Percentiles rank a stretch among this genome's conserved stretches.
Conservation (phyloP, 1,140 invertebrate species). For the Drosophila navojoa region DNA sequence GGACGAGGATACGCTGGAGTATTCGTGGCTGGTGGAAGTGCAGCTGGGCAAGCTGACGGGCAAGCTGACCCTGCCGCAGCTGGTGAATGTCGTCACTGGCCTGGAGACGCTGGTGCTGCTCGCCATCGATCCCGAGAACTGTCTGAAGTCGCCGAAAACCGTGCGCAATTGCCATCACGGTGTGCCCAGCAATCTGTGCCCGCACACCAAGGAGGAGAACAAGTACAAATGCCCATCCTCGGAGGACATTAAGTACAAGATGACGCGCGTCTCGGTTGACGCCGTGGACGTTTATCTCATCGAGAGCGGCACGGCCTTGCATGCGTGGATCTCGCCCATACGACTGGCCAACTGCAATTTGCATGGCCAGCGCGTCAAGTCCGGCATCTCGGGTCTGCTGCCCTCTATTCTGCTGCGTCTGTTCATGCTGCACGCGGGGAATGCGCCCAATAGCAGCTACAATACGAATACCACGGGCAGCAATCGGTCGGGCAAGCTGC, state of each 20-base stretch:
- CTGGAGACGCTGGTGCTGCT: slow-evolving; percentile 95
- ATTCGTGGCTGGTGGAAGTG: slow-evolving; percentile 96
- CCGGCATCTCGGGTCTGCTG: slow-evolving; percentile 94
- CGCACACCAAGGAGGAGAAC: slow-evolving; percentile 88
- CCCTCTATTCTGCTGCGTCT: slow-evolving; percentile 91
- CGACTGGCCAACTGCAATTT: slow-evolving; percentile 96
- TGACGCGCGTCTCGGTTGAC: slow-evolving; percentile 96
- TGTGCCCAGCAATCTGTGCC: slow-evolving; percentile 89
- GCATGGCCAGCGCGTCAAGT: slow-evolving; percentile 94
- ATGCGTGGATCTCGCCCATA: slow-evolving; percentile 94
- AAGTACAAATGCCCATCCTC: slow-evolving; percentile 92
- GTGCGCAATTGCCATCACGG: slow-evolving; percentile 94
- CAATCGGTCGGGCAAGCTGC: slow-evolving; percentile 74
- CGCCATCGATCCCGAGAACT: slow-evolving; percentile 95
- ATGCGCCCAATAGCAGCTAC: slow-evolving; percentile 62
- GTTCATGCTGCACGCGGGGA: slow-evolving; percentile 86
- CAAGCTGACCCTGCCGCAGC: slow-evolving; percentile 90
- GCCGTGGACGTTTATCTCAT: slow-evolving; percentile 95
- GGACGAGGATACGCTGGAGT: slow-evolving; percentile 97
- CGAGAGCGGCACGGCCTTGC: slow-evolving; percentile 93
- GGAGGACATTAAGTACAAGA: slow-evolving; percentile 97
- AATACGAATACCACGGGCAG: slow-evolving; percentile 86
- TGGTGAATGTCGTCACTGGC: slow-evolving; percentile 93
- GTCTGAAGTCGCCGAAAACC: slow-evolving; percentile 90
- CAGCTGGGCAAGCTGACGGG: slow-evolving; percentile 93